A percentile compares a stretch with the other conserved stretches of the same genome.
Evolutionary conservation across 30 jellyfish, hydroid and myxozoan genomes (phyloP).

Genomic region (Hydractinia symbiolongicarpus): DNA sequence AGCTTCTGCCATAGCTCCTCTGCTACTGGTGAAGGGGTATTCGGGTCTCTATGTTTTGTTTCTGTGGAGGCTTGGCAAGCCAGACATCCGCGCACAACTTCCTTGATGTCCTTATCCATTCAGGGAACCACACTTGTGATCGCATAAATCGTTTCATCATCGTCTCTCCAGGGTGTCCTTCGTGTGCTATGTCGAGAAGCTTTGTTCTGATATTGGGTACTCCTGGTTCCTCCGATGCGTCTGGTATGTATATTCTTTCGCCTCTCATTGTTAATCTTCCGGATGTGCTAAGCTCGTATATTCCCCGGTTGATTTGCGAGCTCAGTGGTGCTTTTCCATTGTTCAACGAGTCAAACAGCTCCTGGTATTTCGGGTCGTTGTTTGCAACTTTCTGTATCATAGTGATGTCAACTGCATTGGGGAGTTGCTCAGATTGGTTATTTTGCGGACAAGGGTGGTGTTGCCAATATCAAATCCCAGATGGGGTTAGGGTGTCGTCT

Average conservation of each 20-base stretch:
- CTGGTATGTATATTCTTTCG: slow-evolving; percentile 5
- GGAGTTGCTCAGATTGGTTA: slow-evolving; percentile 21
- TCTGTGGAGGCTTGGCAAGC: slow-evolving; percentile 30
- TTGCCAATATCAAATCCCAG: slow-evolving; percentile 26
- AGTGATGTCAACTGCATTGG: not conserved
- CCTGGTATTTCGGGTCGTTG: slow-evolving; percentile 13
- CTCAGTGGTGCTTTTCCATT: slow-evolving; percentile 1
- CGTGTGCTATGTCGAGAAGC: slow-evolving; percentile 25
- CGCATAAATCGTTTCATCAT: slow-evolving; percentile 33
- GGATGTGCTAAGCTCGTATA: not conserved
- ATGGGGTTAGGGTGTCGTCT: slow-evolving; percentile 23
- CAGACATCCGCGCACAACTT: slow-evolving; percentile 22
- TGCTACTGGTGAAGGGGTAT: slow-evolving; percentile 21
- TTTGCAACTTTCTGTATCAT: not conserved
- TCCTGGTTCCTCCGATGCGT: not conserved
- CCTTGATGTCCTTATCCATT: slow-evolving; percentile 14
- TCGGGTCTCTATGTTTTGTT: slow-evolving; percentile 28
- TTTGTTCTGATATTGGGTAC: slow-evolving; percentile 22
- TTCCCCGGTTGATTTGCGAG: not conserved
- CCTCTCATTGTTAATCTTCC: not conserved
- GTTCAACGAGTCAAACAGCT: not conserved
- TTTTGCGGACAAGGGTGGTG: slow-evolving; percentile 17
- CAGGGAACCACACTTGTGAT: slow-evolving; percentile 15
- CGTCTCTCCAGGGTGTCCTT: slow-evolving; percentile 27
- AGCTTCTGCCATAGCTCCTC: slow-evolving; percentile 30